A percentile compares a stretch with the other conserved stretches of the same genome.
Conservation (phyloP, 1,140 invertebrate genomes). For the Panagrolaimus sp. region DNA sequence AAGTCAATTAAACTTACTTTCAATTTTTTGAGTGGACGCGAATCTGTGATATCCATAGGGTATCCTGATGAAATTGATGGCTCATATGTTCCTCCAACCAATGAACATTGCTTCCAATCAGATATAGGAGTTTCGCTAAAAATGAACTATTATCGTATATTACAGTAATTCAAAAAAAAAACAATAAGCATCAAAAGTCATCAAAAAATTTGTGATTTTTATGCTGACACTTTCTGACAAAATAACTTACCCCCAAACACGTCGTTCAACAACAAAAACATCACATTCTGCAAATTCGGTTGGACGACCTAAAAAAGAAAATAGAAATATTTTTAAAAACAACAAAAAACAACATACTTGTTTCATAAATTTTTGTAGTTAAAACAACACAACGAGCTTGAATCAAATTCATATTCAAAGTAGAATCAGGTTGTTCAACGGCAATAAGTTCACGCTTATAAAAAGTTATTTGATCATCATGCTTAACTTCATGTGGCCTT, state of each 20-base stretch:
- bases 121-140: too few species aligned
- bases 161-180: too few species aligned
- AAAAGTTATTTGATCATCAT: constrained; percentile 70
- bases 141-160: too few species aligned
- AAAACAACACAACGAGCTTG: constrained; percentile 83
- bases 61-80: too few species aligned
- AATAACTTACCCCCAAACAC: constrained; percentile 70
- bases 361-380: constrained; percentile 82
- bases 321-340: constrained; percentile 3
- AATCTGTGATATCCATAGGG: background rate
- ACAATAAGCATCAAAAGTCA: too few species aligned
- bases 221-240: constrained; percentile 17
- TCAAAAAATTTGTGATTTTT: too few species aligned
- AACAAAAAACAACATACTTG: constrained; percentile 62
- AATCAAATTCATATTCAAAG: constrained; percentile 72
- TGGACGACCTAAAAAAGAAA: constrained; percentile 69
- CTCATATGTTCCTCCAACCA: too few species aligned
- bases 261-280: constrained; percentile 84
- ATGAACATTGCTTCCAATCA: too few species aligned
- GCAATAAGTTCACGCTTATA: constrained; percentile 91
- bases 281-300: constrained; percentile 88
- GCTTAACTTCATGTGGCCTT: constrained; percentile 76
- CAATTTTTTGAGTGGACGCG: background rate
- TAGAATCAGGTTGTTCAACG: constrained; percentile 78
- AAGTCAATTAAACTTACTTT: background rate